Conservation (phyloP, 1,140 invertebrate genomes). For the Sycophila sp. region DNA sequence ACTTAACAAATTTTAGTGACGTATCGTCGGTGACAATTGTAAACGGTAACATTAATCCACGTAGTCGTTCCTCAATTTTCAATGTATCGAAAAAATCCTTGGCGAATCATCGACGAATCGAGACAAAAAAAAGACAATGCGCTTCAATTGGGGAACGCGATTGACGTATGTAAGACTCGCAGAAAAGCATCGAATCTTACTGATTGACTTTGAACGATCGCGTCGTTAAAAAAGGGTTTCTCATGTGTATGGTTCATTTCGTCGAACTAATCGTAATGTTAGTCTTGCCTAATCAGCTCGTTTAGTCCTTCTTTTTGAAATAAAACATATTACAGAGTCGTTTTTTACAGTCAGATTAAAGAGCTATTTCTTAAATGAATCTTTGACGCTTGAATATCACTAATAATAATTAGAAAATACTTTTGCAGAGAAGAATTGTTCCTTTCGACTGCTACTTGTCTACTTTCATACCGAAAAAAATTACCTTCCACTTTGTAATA, state of each 20-base stretch:
- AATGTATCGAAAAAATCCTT: slow-evolving; percentile 5
- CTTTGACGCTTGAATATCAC: background rate
- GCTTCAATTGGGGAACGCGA: slow-evolving; percentile 1
- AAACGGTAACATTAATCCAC: too few relatives aligned
- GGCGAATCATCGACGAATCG: slow-evolving; percentile 5
- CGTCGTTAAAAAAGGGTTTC: too few relatives aligned
- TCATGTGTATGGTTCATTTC: too few relatives aligned
- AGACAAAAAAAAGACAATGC: slow-evolving; percentile 10
- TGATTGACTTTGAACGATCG: slow-evolving; percentile 2
- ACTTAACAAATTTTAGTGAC: background rate
- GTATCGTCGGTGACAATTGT: slow-evolving; percentile 6
- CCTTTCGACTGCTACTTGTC: background rate
- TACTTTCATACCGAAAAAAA: slow-evolving; percentile 16
- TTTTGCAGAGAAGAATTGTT: background rate
- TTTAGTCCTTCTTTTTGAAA: background rate
- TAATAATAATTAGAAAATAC: background rate
- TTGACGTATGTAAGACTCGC: slow-evolving; percentile 10
- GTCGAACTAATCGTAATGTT: too few relatives aligned
- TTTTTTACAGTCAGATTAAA: background rate
- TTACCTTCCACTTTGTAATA: background rate
- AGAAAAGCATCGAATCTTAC: slow-evolving; percentile 6
- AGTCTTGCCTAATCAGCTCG: background rate
- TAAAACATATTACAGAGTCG: background rate
- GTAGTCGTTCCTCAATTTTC: slow-evolving; percentile 24
- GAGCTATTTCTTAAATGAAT: slow-evolving; percentile 3